Percentiles rank a stretch among this genome's conserved stretches.
These are phyloP conservation scores for Lophura nycthemera DNA, from an alignment of 2,113 vertebrate genomes.

Conservation along the genomic window DNA sequence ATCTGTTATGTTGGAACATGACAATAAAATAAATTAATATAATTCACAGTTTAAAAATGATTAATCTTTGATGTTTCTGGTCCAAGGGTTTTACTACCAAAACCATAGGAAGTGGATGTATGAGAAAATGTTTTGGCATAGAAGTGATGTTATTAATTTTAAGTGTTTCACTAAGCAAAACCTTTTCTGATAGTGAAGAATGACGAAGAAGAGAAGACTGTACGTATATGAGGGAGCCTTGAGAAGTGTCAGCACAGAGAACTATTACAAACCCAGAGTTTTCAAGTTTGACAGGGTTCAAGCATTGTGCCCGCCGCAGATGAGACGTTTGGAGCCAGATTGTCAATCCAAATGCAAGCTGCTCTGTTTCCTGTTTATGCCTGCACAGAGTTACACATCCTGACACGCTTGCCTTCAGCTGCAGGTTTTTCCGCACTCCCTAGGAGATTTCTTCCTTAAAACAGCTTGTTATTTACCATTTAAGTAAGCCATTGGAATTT, in stretches of 20 bases:
- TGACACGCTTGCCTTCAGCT: conserved; percentile 80
- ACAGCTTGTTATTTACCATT: conserved; percentile 80
- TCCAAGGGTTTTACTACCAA: background rate
- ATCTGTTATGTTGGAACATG: background rate
- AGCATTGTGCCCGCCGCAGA: conserved; percentile 43
- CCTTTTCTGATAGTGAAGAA: background rate
- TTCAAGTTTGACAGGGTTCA: conserved; percentile 56
- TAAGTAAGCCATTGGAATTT: conserved; percentile 79
- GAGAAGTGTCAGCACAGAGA: background rate
- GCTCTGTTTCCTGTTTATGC: conserved; percentile 90
- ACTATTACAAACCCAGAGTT: background rate
- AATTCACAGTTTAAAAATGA: background rate
- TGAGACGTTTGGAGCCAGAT: conserved; percentile 71
- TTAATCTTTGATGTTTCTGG: conserved; percentile 4
- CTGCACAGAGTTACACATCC: conserved; percentile 82
- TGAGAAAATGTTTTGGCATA: conserved; percentile 34
- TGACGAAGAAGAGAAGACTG: background rate
- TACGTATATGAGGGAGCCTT: background rate
- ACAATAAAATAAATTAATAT: background rate
- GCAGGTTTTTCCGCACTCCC: conserved; percentile 79
- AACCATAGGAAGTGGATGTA: background rate
- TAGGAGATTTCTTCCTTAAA: conserved; percentile 81
- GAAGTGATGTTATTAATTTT: conserved; percentile 5
- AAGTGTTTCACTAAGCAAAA: background rate
- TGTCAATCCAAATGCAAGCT: conserved; percentile 77